Evolutionary conservation across 2,797 vertebrate species (phyloP).

Genomic region (Hapalemur alaotrensis): DNA sequence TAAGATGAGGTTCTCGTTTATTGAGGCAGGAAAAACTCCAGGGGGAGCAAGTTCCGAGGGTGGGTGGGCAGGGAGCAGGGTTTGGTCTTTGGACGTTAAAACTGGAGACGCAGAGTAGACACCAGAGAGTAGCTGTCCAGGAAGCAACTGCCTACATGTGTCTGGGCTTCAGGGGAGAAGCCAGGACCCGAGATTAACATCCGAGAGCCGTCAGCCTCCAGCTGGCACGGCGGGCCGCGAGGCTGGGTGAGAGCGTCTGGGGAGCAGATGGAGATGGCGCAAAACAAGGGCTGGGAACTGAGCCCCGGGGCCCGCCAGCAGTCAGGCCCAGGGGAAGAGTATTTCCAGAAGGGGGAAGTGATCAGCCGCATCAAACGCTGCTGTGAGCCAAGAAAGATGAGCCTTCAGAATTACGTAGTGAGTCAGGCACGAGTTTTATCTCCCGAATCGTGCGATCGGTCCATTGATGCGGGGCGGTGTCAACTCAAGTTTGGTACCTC

Average conservation of each 20-base stretch:
- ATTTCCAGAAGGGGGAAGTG: neutral
- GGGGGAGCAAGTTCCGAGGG: neutral
- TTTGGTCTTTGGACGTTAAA: neutral
- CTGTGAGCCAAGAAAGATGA: neutral
- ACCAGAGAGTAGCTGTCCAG: neutral
- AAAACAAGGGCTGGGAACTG: neutral
- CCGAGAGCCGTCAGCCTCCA: neutral
- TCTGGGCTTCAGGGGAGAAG: neutral
- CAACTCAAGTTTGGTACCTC: neutral
- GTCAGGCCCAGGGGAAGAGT: neutral
- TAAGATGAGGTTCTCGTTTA: neutral
- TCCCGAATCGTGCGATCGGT: neutral
- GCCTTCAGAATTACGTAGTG: fast-evolving
- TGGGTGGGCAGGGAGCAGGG: neutral
- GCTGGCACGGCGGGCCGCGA: fast-evolving
- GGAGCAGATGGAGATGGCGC: neutral
- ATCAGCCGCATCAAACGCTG: fast-evolving
- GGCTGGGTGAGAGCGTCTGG: too few species aligned
- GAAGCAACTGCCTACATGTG: neutral
- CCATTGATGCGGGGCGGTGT: fast-evolving
- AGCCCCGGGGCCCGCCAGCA: neutral
- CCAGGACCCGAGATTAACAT: neutral
- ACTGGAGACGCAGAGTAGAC: neutral
- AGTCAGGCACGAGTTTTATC: fast-evolving
- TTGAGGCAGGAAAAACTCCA: neutral